Conservation (phyloP, 2,888 invertebrate species). For the Leucoma salicis region DNA sequence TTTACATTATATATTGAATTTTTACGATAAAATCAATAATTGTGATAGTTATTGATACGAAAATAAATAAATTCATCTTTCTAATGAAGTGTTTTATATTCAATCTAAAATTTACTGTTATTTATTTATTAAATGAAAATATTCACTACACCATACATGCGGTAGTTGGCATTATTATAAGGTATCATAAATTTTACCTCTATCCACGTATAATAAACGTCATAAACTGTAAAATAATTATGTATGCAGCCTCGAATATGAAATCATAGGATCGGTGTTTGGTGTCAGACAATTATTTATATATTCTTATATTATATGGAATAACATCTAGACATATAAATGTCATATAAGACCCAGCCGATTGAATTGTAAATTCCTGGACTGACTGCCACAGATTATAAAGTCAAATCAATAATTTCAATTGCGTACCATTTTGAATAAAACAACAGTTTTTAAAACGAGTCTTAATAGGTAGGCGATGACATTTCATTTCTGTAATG, state of each 20-base stretch:
- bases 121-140: no score
- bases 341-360: conserved; percentile 3
- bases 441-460: conserved; percentile 11
- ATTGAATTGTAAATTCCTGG: conserved; percentile 29
- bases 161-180: no score
- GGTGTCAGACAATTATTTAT: conserved; percentile 29
- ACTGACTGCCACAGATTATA: conserved; percentile 18
- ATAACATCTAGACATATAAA: conserved; percentile 2
- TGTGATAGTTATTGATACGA: no score
- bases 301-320: conserved; percentile 22
- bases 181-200: no score
- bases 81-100: no score
- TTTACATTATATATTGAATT: no score
- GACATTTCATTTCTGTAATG: neutral
- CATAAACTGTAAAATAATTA: neutral
- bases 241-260: neutral
- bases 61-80: no score
- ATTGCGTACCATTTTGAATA: conserved; percentile 15
- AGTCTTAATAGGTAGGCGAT: neutral
- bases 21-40: no score
- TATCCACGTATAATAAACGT: no score
- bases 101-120: no score
- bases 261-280: conserved; percentile 13
- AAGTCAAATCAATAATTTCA: conserved; percentile 24
- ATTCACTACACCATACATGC: no score